Conservation (phyloP, 2,888 invertebrate genomes). For the Agonopterix subpropinquella region DNA sequence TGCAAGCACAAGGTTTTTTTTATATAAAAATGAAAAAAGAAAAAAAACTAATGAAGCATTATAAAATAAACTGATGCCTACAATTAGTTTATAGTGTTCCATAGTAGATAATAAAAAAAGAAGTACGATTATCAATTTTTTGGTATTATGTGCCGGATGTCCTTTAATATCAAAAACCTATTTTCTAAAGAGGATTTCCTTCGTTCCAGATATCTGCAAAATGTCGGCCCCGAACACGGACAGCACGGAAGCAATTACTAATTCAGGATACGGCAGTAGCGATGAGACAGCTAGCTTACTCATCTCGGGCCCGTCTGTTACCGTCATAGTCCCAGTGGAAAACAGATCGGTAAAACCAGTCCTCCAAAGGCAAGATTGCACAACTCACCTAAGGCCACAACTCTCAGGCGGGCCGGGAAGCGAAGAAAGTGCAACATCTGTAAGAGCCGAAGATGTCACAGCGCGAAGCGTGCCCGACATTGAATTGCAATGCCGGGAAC, state of each 20-base stretch:
- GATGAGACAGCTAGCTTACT: slow-evolving; percentile 90
- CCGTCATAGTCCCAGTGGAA: slow-evolving; percentile 65
- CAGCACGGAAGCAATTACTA: slow-evolving; percentile 73
- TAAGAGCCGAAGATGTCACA: slow-evolving; percentile 79
- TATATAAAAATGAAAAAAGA: no score
- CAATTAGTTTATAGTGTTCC: no score
- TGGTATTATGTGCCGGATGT: no score
- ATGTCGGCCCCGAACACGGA: slow-evolving; percentile 71
- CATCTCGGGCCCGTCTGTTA: slow-evolving; percentile 78
- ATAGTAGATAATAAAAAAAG: no score
- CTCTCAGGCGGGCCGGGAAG: slow-evolving; percentile 85
- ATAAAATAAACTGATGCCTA: no score
- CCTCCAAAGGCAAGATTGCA: slow-evolving; percentile 90
- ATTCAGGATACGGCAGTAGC: slow-evolving; percentile 83
- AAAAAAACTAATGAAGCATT: no score
- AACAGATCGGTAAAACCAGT: slow-evolving; percentile 82
- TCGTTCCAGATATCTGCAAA: slow-evolving; percentile 52
- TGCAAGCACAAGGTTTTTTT: no score
- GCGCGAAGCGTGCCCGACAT: slow-evolving; percentile 88
- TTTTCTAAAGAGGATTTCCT: slow-evolving; percentile 7
- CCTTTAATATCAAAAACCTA: not conserved
- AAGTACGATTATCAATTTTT: no score
- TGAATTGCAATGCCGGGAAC: slow-evolving; percentile 84
- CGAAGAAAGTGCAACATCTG: slow-evolving; percentile 81
- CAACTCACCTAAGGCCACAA: slow-evolving; percentile 83